Percentiles rank a stretch among this genome's conserved stretches.
Evolutionary conservation across 2,888 invertebrate species (phyloP).

Genomic region (Leucania comma): DNA sequence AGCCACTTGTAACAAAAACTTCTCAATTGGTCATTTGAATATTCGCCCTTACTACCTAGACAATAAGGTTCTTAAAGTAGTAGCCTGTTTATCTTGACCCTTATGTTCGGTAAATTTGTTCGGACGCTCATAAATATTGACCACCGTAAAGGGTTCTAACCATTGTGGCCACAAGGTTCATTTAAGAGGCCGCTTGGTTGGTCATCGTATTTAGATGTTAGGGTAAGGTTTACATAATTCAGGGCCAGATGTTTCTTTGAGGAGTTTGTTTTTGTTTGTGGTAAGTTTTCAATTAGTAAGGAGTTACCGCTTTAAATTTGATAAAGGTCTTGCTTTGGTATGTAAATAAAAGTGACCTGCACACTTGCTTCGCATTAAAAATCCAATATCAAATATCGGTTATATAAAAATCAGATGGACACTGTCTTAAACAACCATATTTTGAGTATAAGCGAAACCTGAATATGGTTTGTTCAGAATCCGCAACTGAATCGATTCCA

Average conservation of each 20-base stretch:
- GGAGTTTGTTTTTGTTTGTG: slow-evolving; percentile 50
- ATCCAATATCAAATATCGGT: no score
- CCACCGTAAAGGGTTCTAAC: slow-evolving; percentile 77
- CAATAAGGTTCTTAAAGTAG: slow-evolving; percentile 45
- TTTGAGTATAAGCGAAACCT: no score
- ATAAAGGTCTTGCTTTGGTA: not conserved
- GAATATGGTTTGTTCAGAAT: no score
- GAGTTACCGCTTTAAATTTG: slow-evolving; percentile 34
- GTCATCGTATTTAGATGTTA: slow-evolving; percentile 66
- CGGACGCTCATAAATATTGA: slow-evolving; percentile 82
- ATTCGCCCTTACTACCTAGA: slow-evolving; percentile 45
- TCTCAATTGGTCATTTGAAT: slow-evolving; percentile 27
- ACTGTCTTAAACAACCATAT: no score
- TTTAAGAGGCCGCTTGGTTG: slow-evolving; percentile 78
- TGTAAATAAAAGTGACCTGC: not conserved
- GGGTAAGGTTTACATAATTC: slow-evolving; percentile 77
- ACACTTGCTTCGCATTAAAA: not conserved
- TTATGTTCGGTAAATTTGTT: slow-evolving; percentile 74
- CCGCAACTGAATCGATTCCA: no score
- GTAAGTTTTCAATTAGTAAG: slow-evolving; percentile 15
- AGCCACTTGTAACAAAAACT: slow-evolving; percentile 45
- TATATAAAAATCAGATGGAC: no score
- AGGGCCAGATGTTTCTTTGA: slow-evolving; percentile 67
- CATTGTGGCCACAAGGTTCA: slow-evolving; percentile 75
- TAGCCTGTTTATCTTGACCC: slow-evolving; percentile 32